A percentile compares a stretch with the other conserved stretches of the same genome.
Evolutionary conservation across 2,888 invertebrate species (phyloP).

Genomic region (Leucozona laternaria): DNA sequence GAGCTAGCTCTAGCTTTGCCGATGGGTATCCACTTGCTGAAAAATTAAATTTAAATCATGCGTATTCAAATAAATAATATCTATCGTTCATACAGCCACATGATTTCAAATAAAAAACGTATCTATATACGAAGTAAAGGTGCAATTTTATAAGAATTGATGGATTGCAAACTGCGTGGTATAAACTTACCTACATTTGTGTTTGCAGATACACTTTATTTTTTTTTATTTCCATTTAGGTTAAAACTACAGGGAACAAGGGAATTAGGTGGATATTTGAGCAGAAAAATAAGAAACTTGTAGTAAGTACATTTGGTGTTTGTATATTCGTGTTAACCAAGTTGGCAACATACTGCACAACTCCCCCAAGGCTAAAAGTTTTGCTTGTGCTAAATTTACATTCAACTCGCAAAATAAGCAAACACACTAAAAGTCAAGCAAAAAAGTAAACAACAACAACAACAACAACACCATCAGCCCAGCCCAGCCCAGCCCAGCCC

Average conservation of each 20-base stretch:
- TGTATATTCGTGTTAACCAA: constrained; percentile 6
- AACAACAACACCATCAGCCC: no score
- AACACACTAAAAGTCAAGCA: not conserved
- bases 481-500: no score
- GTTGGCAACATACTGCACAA: not conserved
- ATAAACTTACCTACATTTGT: not conserved
- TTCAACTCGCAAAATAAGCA: not conserved
- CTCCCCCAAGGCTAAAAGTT: constrained; percentile 20
- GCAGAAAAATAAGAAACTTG: constrained; percentile 35
- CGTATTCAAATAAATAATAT: no score
- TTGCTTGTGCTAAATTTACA: not conserved
- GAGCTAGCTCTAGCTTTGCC: no score
- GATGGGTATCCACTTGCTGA: no score
- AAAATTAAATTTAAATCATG: no score
- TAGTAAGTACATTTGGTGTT: not conserved
- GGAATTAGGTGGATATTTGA: constrained; percentile 61
- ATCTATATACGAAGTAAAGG: no score
- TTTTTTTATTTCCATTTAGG: constrained; percentile 64
- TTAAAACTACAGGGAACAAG: constrained; percentile 69
- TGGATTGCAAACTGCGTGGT: not conserved
- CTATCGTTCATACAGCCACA: no score
- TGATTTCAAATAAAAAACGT: no score
- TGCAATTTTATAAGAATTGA: not conserved
- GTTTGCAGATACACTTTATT: not conserved
- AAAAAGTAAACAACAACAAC: constrained; percentile 17